Conservation (phyloP, 2,888 invertebrate species). For the Trichopria drosophilae region DNA sequence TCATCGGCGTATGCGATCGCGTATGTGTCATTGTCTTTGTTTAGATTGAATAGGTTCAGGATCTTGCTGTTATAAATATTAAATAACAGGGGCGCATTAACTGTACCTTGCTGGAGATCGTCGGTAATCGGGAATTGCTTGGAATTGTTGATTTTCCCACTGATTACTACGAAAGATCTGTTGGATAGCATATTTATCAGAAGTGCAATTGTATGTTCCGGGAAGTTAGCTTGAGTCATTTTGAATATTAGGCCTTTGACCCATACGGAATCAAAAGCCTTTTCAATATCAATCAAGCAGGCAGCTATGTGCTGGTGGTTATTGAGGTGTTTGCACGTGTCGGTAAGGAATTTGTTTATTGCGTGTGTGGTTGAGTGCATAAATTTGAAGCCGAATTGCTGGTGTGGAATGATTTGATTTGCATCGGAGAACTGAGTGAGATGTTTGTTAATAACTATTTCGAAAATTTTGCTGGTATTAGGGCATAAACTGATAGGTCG, state of each 20-base stretch:
- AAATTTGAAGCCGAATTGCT: conserved; percentile 33
- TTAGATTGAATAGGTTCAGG: conserved; percentile 14
- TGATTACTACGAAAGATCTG: conserved; percentile 10
- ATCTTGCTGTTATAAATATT: conserved; percentile 28
- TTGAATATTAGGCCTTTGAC: conserved; percentile 27
- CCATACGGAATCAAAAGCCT: conserved; percentile 30
- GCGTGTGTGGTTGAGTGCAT: conserved; percentile 33
- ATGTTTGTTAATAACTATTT: conserved; percentile 28
- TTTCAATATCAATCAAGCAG: conserved; percentile 24
- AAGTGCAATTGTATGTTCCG: conserved; percentile 11
- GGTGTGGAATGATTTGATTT: conserved; percentile 24
- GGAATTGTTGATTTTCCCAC: background rate
- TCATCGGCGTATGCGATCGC: conserved; percentile 19
- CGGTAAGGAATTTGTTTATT: conserved; percentile 17
- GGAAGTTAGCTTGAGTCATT: conserved; percentile 17
- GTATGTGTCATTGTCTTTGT: conserved; percentile 2
- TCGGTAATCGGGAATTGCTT: background rate
- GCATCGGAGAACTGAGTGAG: conserved; percentile 1
- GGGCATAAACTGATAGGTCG: conserved; percentile 38
- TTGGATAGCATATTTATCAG: conserved; percentile 22
- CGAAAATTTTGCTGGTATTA: conserved; percentile 37
- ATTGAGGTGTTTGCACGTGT: conserved; percentile 13
- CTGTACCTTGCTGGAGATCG: conserved; percentile 26
- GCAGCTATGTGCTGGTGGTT: conserved; percentile 16
- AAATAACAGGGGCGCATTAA: conserved; percentile 26